Evolutionary conservation across 2,888 invertebrate genomes (phyloP), one percentile per base, ranked within the genome.

Genomic region (Anarsia innoxiella): DNA sequence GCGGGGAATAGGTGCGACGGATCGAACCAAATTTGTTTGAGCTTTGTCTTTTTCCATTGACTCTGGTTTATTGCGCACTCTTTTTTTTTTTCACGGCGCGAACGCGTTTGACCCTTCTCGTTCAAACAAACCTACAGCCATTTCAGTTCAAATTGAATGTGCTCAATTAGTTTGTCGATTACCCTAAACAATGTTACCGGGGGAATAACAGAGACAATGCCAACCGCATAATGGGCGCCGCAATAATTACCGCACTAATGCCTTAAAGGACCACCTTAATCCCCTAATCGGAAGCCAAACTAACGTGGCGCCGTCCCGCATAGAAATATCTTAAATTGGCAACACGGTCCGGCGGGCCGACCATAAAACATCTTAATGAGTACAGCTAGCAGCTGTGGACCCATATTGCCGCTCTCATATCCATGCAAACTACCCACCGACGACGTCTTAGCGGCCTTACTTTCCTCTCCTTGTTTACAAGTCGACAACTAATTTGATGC

Each of bases 341-440:
- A 79, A 77, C 79, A 73, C 73, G 78, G 82, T 83, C 84, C 83
- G 76, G 77, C 73, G 79, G 79, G 66, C 76, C 76, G 73, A 69
- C 76, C 84, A 85, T 85, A 86, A 85, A 86, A 84, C 86, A 86
- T 86, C 85, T 85, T 86, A 86, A 86, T 86, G 86, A 86, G 85
- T 79, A 77, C 73, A 70, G 73, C 78, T 66, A 74, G 78, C 85
- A 86, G 83, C 83, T 86, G 86, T 61, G 82, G 66, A 67, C 70
- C 71, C 75, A 83, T 85, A 82, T 83, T 84, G 76, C 82, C 66
- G 75, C 67, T 73, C 84, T 83, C 85, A 83, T 84, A 83, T 84
- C 82, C 84, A 86, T 86, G 83, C 85, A 85, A 86, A 85, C 77
- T 85, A 82, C 83, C 78, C 68, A 66, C 68, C 65, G 74, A 50